Evolutionary conservation across 2,113 vertebrate species (phyloP).

Genomic region (Alligator mississippiensis): DNA sequence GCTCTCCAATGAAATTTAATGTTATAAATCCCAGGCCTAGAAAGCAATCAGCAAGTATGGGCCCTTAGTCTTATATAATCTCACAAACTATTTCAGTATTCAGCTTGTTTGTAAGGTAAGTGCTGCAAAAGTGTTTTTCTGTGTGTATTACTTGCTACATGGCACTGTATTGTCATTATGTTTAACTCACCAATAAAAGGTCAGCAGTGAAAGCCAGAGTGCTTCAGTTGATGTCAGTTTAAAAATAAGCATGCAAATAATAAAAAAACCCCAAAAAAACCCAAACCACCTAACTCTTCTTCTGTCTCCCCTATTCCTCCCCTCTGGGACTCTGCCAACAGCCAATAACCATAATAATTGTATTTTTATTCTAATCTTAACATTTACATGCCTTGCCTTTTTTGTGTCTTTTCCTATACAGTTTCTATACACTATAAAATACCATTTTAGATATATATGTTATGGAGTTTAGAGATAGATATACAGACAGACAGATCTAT

Average conservation of each 20-base stretch:
- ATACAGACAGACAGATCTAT: too few relatives aligned
- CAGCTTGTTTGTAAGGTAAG: rapidly evolving
- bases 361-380: background rate
- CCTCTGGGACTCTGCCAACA: background rate
- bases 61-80: background rate
- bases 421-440: too few relatives aligned
- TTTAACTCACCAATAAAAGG: background rate
- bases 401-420: background rate
- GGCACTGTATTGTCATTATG: background rate
- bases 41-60: background rate
- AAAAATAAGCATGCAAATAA: background rate
- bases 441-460: too few relatives aligned
- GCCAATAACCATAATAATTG: background rate
- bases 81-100: background rate
- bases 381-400: background rate
- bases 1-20: background rate
- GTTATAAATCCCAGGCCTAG: background rate
- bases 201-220: background rate
- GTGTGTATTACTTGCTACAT: background rate
- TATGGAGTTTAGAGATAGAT: too few relatives aligned
- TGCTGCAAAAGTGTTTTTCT: background rate
- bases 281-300: too few relatives aligned
- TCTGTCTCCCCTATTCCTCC: too few relatives aligned
- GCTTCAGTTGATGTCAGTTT: slow-evolving; percentile 19
- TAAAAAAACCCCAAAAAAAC: background rate